A percentile compares a stretch with the other conserved stretches of the same genome.
Evolutionary conservation across 2,113 vertebrate species (phyloP).

Genomic region (Hydrolagus affinis): DNA sequence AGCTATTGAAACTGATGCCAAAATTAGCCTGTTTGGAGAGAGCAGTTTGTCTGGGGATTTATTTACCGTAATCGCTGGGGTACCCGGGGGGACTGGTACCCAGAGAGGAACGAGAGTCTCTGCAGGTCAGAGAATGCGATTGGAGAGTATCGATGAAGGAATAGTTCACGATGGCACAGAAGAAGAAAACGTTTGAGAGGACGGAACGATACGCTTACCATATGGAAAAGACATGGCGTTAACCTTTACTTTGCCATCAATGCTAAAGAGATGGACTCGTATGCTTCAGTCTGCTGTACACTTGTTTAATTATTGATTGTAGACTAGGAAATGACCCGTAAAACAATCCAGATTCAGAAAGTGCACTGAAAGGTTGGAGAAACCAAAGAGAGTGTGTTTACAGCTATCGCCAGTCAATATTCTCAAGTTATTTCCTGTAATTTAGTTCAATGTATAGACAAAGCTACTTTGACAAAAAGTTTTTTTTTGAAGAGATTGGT

Average conservation of each 20-base stretch:
- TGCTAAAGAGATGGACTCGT: background rate
- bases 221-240: background rate
- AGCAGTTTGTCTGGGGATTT: conserved; percentile 54
- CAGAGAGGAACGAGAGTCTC: conserved; percentile 60
- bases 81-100: conserved; percentile 40
- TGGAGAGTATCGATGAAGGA: conserved; percentile 93
- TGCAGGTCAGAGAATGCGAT: conserved; percentile 67
- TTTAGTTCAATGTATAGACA: background rate
- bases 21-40: conserved; percentile 82
- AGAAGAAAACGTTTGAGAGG: conserved; percentile 39
- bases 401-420: background rate
- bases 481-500: background rate
- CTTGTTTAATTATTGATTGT: conserved; percentile 13
- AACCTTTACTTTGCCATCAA: background rate
- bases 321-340: background rate
- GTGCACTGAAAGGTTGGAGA: background rate
- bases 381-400: conserved; percentile 11
- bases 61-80: conserved; percentile 43
- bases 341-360: background rate
- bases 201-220: background rate
- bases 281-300: conserved; percentile 12
- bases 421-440: background rate
- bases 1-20: conserved; percentile 86
- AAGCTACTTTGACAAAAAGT: background rate
- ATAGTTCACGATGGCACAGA: conserved; percentile 59